phyloP scores from a whole-genome alignment of 2,888 invertebrate species.

The Ochlodes sylvanus region DNA sequence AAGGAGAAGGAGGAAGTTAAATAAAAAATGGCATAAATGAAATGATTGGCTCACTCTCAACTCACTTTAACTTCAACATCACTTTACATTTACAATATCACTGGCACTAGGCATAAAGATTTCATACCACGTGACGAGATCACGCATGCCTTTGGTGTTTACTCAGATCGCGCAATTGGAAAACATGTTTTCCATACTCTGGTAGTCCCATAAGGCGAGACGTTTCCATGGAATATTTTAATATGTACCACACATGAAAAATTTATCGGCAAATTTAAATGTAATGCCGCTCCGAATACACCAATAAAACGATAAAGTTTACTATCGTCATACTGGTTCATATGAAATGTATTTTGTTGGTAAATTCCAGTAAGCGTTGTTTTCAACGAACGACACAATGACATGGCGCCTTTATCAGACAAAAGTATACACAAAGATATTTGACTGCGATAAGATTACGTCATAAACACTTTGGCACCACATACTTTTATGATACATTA shows the following conservation, averaged over 20 bases:
- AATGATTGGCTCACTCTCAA: too few species aligned
- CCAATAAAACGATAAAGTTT: neutral
- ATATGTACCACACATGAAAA: slow-evolving; percentile 18
- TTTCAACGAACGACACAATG: slow-evolving; percentile 2
- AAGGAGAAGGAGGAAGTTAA: too few species aligned
- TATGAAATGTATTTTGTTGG: neutral
- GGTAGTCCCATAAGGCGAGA: neutral
- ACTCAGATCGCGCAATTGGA: slow-evolving; percentile 17
- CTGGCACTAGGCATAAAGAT: neutral
- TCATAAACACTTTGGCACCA: too few species aligned
- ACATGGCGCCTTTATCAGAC: neutral
- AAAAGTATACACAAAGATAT: neutral
- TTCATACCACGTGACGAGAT: slow-evolving; percentile 14
- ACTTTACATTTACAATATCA: too few species aligned
- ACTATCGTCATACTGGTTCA: neutral
- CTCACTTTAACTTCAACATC: too few species aligned
- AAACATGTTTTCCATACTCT: slow-evolving; percentile 12
- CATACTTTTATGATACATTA: too few species aligned
- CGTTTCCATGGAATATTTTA: slow-evolving; percentile 26
- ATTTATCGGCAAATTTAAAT: slow-evolving; percentile 17
- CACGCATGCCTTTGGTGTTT: neutral
- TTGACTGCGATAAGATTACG: slow-evolving; percentile 1
- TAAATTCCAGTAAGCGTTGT: slow-evolving; percentile 3
- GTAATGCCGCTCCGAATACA: slow-evolving; percentile 9
- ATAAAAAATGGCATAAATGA: too few species aligned